Evolutionary conservation across 2,797 vertebrate species (phyloP), one percentile per base, ranked within the genome.

Genomic region (Tenualosa ilisha): DNA sequence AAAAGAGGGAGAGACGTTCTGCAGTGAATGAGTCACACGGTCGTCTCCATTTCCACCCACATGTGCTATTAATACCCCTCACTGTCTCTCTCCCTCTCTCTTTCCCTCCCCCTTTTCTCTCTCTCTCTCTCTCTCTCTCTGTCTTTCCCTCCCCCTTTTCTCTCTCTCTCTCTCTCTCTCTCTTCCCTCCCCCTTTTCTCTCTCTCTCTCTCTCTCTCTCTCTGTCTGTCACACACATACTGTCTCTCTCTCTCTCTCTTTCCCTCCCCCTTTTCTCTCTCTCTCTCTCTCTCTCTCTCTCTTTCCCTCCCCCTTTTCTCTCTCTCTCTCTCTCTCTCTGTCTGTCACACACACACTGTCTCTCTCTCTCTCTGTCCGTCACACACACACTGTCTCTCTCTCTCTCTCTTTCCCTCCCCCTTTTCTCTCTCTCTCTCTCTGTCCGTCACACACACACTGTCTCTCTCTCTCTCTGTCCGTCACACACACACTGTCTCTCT

Each of bases 61-160:
- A 26, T 9, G 6, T 9, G n/a, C 61, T 65, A 65, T 65, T 56
- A 37, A 43, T 82, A 82, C 81, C 83, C 82, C 83, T 61, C 65
- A 84, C 85, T 87, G 75, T 26, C 56, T 82, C 81, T 85, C 51
- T 61, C 51, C 3, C n/a, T 20, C 31, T 26, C 61, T 31, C 83
- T 50, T 37, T 3, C 4, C 8, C 56, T 6, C 43, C 15, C 59
- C 49, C 56, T 17, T n/a, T 26, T 49, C 59, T 50, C 82, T 68
- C 79, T 24, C 49, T 65, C 51, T 54, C 65, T 53, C 12, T 37
- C 2, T n/a, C 82, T 40, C 13, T 43, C 37, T 72, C 22, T 24
- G 82, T 81, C 43, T 31, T 86, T 22, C 17, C 17, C 83, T n/a
- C 51, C 68, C 46, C 43, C 84, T 54, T 75, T 81, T 51, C 86